These are phyloP conservation scores for Caenorhabditis afra DNA, from an alignment of 2,888 invertebrate genomes.

Conservation along the genomic window DNA sequence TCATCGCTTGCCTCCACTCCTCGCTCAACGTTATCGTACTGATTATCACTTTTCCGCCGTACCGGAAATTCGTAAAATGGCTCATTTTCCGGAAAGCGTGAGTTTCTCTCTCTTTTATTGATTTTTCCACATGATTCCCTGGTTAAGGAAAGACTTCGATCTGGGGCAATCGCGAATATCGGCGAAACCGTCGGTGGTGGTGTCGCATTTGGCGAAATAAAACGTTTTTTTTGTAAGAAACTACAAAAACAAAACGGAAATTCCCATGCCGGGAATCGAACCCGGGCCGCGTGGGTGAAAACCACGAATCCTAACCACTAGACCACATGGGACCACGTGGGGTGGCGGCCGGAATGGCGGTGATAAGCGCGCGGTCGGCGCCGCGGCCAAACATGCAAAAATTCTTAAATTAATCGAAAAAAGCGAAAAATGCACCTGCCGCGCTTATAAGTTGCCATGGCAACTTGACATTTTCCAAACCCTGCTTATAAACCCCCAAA, in stretches of 20 bases:
- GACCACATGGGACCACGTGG: slow-evolving; percentile 71
- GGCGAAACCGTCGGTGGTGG: not conserved
- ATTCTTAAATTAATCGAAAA: too few relatives aligned
- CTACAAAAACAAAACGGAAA: slow-evolving; percentile 5
- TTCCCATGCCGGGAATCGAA: slow-evolving; percentile 79
- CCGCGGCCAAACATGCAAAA: too few relatives aligned
- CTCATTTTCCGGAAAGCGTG: slow-evolving; percentile 2
- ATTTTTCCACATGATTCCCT: too few relatives aligned
- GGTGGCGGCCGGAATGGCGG: too few relatives aligned
- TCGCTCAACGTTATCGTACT: slow-evolving; percentile 12
- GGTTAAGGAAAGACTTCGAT: too few relatives aligned
- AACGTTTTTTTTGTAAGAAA: too few relatives aligned
- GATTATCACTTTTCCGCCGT: slow-evolving; percentile 25
- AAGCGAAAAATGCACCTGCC: too few relatives aligned
- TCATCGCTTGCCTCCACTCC: slow-evolving; percentile 20
- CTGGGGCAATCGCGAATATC: not conserved
- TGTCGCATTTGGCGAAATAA: not conserved
- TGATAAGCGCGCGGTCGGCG: too few relatives aligned
- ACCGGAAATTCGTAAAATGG: slow-evolving; percentile 24
- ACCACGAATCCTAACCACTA: slow-evolving; percentile 79
- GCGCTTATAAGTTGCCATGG: too few relatives aligned
- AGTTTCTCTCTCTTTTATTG: not conserved
- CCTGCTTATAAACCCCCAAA: too few relatives aligned
- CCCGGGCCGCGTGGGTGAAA: slow-evolving; percentile 79
- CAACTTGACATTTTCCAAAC: too few relatives aligned